Evolutionary conservation across 2,113 vertebrate genomes (phyloP), one percentile per base, ranked within the genome.

Genomic region (Apeltes quadracus): DNA sequence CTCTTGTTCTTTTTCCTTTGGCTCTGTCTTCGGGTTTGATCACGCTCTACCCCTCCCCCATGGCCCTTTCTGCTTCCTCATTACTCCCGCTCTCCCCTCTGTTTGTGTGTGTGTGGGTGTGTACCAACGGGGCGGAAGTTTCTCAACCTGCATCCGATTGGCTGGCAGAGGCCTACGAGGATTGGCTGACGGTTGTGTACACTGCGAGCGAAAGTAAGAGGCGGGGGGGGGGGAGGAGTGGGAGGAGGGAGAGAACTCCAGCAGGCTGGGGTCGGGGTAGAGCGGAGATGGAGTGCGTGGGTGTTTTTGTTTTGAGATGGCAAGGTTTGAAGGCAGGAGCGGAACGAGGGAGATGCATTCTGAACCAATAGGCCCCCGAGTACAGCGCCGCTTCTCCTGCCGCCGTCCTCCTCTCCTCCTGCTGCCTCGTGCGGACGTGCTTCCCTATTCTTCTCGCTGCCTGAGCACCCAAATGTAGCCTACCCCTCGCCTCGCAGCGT

Each of bases 221-320:
- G 55, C 72, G 79, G 64, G 79, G 76, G 61, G 46, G 23, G 84
- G 48, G 55, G 12, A 15, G 22, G 81, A 87, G 90, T 66, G 85
- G 85, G 72, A 78, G 61, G 56, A 55, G 85, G 54, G 66, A 12
- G n/a, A 41, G 63, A 50, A 83, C 88, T 86, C 89, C 69, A 88
- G 85, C 88, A 84, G 84, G 84, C 90, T 89, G 87, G 90, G 92
- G 92, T 91, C 92, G 93, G 92, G 89, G 90, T 87, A 89, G 89
- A 92, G 89, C 76, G 56, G 86, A 85, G 90, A 84, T 79, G 59
- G 89, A 89, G 91, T 90, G 94, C 92, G 94, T 95, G 94, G 94
- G 94, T 89, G 94, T 93, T 94, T 90, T 92, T 94, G 92, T 93
- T 94, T 93, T 93, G 93, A 92, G 89, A 94, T 93, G 94, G 93